Evolutionary conservation across 2,113 vertebrate species (phyloP).

Genomic region (Fukomys damarensis): DNA sequence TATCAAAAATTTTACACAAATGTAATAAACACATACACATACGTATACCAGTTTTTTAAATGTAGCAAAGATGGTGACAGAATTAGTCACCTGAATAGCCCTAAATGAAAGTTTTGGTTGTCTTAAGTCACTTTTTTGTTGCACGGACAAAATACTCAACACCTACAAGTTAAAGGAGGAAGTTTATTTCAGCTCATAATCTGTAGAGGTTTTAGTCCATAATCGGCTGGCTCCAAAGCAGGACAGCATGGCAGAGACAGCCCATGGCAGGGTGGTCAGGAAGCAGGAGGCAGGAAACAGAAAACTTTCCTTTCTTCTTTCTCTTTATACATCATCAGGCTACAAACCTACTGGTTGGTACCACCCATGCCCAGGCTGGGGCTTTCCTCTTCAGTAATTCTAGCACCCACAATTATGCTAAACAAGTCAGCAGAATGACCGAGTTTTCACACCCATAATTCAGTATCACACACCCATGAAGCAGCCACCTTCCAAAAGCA

Average conservation of each 20-base stretch:
- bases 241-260: neutral
- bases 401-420: neutral
- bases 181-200: neutral
- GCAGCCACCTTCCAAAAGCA: neutral
- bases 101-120: neutral
- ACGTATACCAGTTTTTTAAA: neutral
- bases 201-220: neutral
- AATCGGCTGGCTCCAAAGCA: neutral
- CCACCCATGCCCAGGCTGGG: neutral
- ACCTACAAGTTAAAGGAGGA: neutral
- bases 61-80: neutral
- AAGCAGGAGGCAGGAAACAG: neutral
- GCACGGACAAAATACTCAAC: neutral
- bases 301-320: neutral
- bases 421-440: neutral
- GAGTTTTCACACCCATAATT: neutral
- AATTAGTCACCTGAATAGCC: neutral
- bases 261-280: neutral
- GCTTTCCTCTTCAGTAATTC: neutral
- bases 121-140: neutral
- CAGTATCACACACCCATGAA: neutral
- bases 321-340: neutral
- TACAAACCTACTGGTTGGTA: neutral
- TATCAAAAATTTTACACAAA: neutral
- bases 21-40: neutral